Conservation (phyloP, 2,113 vertebrate genomes). For the Nycticebus coucang region DNA sequence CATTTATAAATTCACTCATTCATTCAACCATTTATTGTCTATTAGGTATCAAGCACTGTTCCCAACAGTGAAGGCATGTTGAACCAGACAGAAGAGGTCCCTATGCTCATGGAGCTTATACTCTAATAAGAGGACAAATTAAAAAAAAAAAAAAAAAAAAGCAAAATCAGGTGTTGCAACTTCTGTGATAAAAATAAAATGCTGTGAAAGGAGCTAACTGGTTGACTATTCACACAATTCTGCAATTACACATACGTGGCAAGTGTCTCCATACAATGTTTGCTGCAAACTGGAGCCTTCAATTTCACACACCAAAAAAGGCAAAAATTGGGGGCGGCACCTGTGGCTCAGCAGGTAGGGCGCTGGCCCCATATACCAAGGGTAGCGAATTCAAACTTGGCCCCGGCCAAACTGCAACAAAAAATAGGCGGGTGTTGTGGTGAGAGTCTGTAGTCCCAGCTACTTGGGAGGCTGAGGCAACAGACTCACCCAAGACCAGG, state of each 20-base stretch:
- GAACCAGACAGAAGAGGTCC: background rate
- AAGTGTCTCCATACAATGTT: background rate
- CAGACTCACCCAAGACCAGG: too few relatives aligned
- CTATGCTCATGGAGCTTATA: background rate
- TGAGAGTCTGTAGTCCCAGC: too few relatives aligned
- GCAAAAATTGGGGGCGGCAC: too few relatives aligned
- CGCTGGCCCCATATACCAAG: too few relatives aligned
- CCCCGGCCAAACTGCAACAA: too few relatives aligned
- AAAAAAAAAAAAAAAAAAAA: background rate
- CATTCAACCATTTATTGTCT: background rate
- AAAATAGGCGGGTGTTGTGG: too few relatives aligned
- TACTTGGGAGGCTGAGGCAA: too few relatives aligned
- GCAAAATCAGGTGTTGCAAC: background rate
- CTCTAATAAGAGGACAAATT: background rate
- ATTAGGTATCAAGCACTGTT: background rate
- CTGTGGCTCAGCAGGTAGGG: too few relatives aligned
- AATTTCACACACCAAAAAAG: background rate
- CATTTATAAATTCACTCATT: background rate
- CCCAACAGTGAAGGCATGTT: background rate
- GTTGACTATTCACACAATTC: background rate
- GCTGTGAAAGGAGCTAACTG: background rate
- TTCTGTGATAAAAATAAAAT: background rate
- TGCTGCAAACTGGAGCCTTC: background rate
- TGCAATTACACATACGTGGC: background rate
- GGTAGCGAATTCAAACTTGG: too few relatives aligned